phyloP scores from a whole-genome alignment of 1,140 invertebrate genomes.

The Drosophila asahinai region DNA sequence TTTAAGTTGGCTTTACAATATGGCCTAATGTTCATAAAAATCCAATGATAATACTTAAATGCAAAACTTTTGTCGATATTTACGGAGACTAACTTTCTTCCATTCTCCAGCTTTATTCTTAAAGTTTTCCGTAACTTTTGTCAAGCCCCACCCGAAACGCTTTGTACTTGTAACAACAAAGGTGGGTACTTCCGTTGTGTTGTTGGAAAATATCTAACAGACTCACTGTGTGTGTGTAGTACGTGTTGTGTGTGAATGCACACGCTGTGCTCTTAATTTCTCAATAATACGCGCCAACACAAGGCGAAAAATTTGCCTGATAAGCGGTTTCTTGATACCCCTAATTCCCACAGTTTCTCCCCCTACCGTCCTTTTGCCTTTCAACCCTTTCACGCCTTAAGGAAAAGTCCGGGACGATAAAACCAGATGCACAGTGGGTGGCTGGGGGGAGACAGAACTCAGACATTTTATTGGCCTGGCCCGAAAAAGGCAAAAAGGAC shows the following conservation, averaged over 20 bases:
- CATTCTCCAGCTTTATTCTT: conserved; percentile 59
- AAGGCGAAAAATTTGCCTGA: conserved; percentile 66
- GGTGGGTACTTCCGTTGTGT: conserved; percentile 37
- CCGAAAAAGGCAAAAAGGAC: conserved; percentile 35
- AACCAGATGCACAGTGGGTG: conserved; percentile 31
- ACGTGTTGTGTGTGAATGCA: conserved; percentile 56
- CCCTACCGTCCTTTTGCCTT: background rate
- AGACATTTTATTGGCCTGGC: conserved; percentile 70
- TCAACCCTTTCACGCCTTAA: conserved; percentile 10
- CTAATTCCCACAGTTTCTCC: conserved; percentile 1
- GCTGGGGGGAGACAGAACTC: conserved; percentile 40
- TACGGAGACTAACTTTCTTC: conserved; percentile 20
- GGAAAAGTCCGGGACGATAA: conserved; percentile 43
- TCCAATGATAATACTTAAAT: conserved; percentile 30
- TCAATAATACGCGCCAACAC: conserved; percentile 69
- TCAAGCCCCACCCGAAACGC: conserved; percentile 29
- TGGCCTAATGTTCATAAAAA: too few species aligned
- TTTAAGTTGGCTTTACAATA: background rate
- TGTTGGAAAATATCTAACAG: conserved; percentile 9
- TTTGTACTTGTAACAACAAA: conserved; percentile 11
- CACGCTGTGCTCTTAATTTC: conserved; percentile 71
- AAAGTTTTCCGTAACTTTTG: conserved; percentile 62
- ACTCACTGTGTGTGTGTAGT: conserved; percentile 15
- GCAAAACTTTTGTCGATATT: background rate
- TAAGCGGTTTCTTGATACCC: conserved; percentile 57